phyloP scores from a whole-genome alignment of 2,888 invertebrate species.

The Eudemis profundana region DNA sequence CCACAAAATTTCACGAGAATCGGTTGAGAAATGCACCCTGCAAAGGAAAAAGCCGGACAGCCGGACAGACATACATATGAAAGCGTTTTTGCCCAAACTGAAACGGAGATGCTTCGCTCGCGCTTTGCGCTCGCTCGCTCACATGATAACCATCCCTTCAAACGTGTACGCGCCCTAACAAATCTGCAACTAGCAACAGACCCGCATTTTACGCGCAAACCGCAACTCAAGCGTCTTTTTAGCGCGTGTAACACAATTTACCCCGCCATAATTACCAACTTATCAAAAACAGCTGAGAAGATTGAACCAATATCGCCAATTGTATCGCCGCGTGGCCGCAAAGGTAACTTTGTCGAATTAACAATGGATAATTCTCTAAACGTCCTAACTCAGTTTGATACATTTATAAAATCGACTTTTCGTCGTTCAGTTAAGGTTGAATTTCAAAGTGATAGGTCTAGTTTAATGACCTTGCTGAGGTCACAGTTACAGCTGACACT shows the following conservation, averaged over 20 bases:
- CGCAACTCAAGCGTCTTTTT: constrained; percentile 23
- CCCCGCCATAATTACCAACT: constrained; percentile 1
- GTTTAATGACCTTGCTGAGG: not conserved
- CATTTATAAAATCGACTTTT: not conserved
- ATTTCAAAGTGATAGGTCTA: not conserved
- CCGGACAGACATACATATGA: too few relatives aligned
- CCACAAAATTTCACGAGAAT: too few relatives aligned
- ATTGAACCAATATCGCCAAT: not conserved
- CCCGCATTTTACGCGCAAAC: constrained; percentile 4
- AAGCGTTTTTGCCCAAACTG: too few relatives aligned
- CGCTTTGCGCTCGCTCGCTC: too few relatives aligned
- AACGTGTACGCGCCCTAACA: constrained; percentile 5
- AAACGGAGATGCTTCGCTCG: too few relatives aligned
- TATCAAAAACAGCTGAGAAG: not conserved
- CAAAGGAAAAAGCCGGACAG: too few relatives aligned
- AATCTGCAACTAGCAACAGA: constrained; percentile 15
- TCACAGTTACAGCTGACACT: not conserved
- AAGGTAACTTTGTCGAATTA: constrained; percentile 1
- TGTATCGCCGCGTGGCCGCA: not conserved
- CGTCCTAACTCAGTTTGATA: not conserved
- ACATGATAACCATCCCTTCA: too few relatives aligned
- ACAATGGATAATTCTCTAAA: not conserved
- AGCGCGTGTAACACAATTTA: constrained; percentile 34
- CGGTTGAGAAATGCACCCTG: too few relatives aligned
- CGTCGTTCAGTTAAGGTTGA: not conserved